Base-by-base conservation (phyloP, 2,888 invertebrate genomes). In the Atrina japonica region DNA sequence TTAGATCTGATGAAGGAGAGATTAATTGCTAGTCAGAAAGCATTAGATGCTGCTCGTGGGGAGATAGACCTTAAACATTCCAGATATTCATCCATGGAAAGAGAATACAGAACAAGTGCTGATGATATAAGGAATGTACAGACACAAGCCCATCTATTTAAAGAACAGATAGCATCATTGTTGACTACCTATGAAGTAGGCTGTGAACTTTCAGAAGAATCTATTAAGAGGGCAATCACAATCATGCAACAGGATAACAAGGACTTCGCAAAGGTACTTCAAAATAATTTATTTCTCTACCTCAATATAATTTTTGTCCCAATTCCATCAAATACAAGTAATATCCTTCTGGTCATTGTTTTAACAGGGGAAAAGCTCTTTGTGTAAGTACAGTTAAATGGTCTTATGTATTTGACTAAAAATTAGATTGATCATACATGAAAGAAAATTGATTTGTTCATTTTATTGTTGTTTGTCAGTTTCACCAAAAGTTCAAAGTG, bases 101-200 rank as follows among this genome's bases (percentile, higher is more conserved):
- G 76, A 14, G 86, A 84, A 16, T 56, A 75, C 25, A 74, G 85
- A 14, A 73, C 80, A 14, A 79, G 73, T 6, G 56, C 81, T 1
- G 78, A 80, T 49, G 75, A 63, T 55, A 73, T 84, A 6, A 82
- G 76, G 30, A 80, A 68, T n/a, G 55, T 80, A 14, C 75, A 82
- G 25, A 78, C 82, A 1, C 82, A 84, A 66, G 79, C 80, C 56
- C 76, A 72, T 9, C 55, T 82, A 18, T 89, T 90, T 82, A 81
- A 78, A 49, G 89, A 90, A 53, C 82, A 88, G 65, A 66, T 90
- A 18, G 86, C 88, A 1, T 72, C 74, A 41, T 58, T 90, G 9
- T 77, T 90, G 58, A 80, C 85, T 60, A 83, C 86, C 21, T 60
- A 72, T 5, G 84, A 78, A 61, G 70, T 68, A 25, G 58, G 61